A percentile compares a stretch with the other conserved stretches of the same genome.
These are phyloP conservation scores for Cantharis rufa DNA, from an alignment of 2,888 invertebrate species.

Conservation along the genomic window DNA sequence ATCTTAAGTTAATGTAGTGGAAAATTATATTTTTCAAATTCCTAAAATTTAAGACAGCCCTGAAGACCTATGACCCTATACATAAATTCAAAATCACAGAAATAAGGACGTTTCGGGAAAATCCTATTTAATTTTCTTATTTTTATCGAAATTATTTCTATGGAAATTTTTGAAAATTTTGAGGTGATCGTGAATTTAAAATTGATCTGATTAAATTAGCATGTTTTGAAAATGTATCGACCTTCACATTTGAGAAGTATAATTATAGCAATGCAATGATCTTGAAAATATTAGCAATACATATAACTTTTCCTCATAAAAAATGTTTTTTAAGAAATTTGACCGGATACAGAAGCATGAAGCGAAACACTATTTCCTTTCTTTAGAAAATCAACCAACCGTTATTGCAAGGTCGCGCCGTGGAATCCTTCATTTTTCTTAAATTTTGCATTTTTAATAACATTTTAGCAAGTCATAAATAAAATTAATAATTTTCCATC, in stretches of 20 bases:
- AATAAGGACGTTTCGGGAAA: no score
- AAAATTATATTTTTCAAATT: no score
- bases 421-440: slow-evolving; percentile 7
- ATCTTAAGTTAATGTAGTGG: no score
- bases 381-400: slow-evolving; percentile 37
- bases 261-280: neutral
- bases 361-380: slow-evolving; percentile 41
- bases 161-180: no score
- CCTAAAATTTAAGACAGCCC: no score
- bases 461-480: neutral
- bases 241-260: neutral
- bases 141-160: no score
- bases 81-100: no score
- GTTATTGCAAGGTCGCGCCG: slow-evolving; percentile 38
- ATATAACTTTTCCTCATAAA: neutral
- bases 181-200: neutral
- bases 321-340: neutral
- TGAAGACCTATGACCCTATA: no score
- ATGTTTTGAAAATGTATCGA: neutral
- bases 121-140: no score
- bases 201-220: neutral
- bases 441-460: neutral
- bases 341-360: slow-evolving; percentile 30
- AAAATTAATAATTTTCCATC: neutral
- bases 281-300: neutral